Percentiles rank a stretch among this genome's conserved stretches.
phyloP scores from a whole-genome alignment of 2,797 vertebrate genomes.

The Notolabrus celidotus region DNA sequence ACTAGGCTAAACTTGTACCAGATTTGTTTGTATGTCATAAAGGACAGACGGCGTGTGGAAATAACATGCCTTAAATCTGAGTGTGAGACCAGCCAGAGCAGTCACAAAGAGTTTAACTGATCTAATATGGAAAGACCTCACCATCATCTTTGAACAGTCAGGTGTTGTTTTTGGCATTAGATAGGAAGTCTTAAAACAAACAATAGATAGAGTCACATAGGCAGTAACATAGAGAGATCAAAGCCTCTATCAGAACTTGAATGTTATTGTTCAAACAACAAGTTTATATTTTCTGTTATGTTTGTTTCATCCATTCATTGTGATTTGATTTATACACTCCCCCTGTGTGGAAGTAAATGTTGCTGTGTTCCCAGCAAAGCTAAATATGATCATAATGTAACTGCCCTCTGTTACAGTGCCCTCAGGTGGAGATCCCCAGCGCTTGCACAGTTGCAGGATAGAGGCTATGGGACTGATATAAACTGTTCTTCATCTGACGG shows the following conservation, averaged over 20 bases:
- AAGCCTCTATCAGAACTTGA: neutral
- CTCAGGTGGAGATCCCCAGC: slow-evolving; percentile 62
- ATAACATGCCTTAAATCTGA: neutral
- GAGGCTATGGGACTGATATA: slow-evolving; percentile 47
- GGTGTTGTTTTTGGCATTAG: slow-evolving; percentile 1
- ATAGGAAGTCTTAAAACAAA: neutral
- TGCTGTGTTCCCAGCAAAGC: slow-evolving; percentile 1
- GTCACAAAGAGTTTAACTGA: neutral
- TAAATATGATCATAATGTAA: slow-evolving; percentile 4
- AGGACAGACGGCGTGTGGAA: neutral
- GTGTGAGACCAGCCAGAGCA: neutral
- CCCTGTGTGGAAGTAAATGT: neutral
- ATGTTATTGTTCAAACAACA: neutral
- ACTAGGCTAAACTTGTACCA: no score
- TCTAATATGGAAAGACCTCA: neutral
- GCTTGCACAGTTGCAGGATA: slow-evolving; percentile 49
- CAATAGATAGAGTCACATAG: neutral
- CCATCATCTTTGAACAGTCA: neutral
- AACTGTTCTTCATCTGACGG: slow-evolving; percentile 27
- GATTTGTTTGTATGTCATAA: neutral
- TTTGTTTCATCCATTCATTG: neutral
- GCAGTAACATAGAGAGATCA: neutral
- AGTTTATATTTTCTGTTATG: neutral
- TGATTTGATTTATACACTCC: neutral
- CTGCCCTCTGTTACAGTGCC: slow-evolving; percentile 71